Base-by-base conservation (phyloP, 2,113 vertebrate species). In the Scatophagus argus region DNA sequence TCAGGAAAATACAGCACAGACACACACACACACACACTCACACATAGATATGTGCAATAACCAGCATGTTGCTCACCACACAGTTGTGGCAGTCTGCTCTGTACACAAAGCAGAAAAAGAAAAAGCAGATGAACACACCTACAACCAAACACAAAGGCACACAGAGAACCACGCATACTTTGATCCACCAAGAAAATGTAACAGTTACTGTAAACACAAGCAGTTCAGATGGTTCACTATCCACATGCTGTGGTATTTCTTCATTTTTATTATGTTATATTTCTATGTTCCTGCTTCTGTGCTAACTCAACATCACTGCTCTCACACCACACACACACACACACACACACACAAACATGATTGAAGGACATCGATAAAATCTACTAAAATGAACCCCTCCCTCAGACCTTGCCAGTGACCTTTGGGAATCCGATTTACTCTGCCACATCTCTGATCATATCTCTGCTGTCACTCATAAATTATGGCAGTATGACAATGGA, bases 351-450 rank as follows among this genome's bases (percentile, higher is more conserved):
- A 83, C 73, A 77, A 2, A 78, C 70, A 69, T 10, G 39, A 80
- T 54, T 87, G 88, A 92, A 91, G 88, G 88, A 88, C 87, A 85
- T 87, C 74, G 74, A 89, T 90, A 91, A 87, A 88, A 89, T 89
- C 77, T 91, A 58, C 61, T 49, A 74, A 84, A 87, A 90, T 89
- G 86, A 88, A 89, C 77, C 71, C 86, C 86, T 90, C 74, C 88
- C 81, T 49, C 31, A 73, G 86, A 90, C 88, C 91, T 93, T 91
- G 84, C 71, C 64, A 41, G 60, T 87, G 88, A 91, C 92, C 89
- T 91, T 65, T 90, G 76, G 69, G 71, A 83, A 83, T 83, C 79
- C 9, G 86, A 86, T 88, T 89, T 77, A 87, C 70, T 77, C 77
- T 67, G 69, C 67, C 81, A 83, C 82, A 91, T 91, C 86, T 85